Base-by-base conservation (phyloP, 2,888 invertebrate genomes). In the Tachystola acroxantha region DNA sequence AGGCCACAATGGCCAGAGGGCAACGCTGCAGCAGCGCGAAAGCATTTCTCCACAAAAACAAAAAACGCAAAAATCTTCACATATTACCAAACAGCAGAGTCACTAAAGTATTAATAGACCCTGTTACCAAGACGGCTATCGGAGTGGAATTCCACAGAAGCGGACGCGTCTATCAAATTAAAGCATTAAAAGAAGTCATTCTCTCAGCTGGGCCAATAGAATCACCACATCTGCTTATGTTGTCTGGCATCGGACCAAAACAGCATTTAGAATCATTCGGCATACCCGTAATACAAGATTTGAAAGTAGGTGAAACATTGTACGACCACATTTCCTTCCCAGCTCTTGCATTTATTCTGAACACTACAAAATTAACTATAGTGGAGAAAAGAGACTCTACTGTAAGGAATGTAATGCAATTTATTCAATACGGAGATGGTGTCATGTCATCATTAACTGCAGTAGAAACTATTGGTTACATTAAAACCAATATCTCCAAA, bases 131-230 rank as follows among this genome's bases (percentile, higher is more conserved):
- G 59, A 71, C 63, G 7, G 81, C 81, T 7, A 41, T 53, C 3
- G 84, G 82, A 2, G 74, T 84, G 1, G 70, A 77, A 53, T 79
- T 79, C 40, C 50, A 64, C 20, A 73, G 64, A 43, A 73, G 72
- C 11, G 73, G 76, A 10, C 49, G 90, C 86, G 28, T 91, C 2
- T 79, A 78, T 44, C 56, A 60, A 45, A 75, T 84, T 27, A 49
- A 51, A 42, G 84, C 84, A 4, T 74, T 64, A 1, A 90, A 88
- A 47, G 91, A 91, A 64, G 88, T 90, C 0, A 81, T 91, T 29
- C 50, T 90, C 5, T 91, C 92, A 6, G 93, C 92, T 1, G 94
- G 96, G 0, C 90, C 94, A 0, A 91, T 96, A 45, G 94, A 93
- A 69, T 91, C 94, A 0, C 93, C 96, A 0, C 94, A 96, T 67